A percentile compares a stretch with the other conserved stretches of the same genome.
Evolutionary conservation across 2,797 vertebrate species (phyloP).

Genomic region (Sebastes flavidus): DNA sequence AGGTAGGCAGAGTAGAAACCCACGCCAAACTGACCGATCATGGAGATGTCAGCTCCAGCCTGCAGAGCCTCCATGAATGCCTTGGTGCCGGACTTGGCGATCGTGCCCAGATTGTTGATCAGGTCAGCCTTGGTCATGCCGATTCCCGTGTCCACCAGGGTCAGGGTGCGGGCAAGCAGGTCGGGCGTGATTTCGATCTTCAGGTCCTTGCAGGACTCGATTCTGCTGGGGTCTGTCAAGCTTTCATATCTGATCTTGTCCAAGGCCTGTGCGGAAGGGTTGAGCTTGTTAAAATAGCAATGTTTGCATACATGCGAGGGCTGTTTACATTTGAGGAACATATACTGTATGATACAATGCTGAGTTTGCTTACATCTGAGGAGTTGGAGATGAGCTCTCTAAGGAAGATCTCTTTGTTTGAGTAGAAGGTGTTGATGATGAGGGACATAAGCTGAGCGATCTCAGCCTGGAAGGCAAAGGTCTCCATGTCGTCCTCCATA

Average conservation of each 20-base stretch:
- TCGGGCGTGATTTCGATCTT: conserved; percentile 77
- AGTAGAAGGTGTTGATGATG: conserved; percentile 83
- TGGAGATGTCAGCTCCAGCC: conserved; percentile 84
- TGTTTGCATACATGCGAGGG: background rate
- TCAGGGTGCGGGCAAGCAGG: conserved; percentile 69
- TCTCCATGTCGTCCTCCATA: conserved; percentile 79
- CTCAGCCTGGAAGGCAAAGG: conserved; percentile 83
- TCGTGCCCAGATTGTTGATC: conserved; percentile 85
- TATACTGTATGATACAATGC: background rate
- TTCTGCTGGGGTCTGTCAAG: conserved; percentile 76
- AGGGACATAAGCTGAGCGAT: conserved; percentile 85
- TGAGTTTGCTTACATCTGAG: conserved; percentile 73
- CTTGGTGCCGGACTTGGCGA: conserved; percentile 83
- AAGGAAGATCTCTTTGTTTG: conserved; percentile 84
- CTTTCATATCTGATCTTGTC: conserved; percentile 83
- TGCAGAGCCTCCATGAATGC: conserved; percentile 84
- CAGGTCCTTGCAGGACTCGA: conserved; percentile 79
- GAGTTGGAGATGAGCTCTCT: conserved; percentile 82
- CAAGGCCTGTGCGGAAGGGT: conserved; percentile 59
- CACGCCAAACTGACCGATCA: conserved; percentile 83
- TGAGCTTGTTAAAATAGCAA: background rate
- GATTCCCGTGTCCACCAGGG: conserved; percentile 77
- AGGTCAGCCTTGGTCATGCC: conserved; percentile 86
- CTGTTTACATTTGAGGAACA: background rate
- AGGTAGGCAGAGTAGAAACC: conserved; percentile 86